Conservation (phyloP, 2,888 invertebrate genomes). For the Tenthredo scrophulariae region DNA sequence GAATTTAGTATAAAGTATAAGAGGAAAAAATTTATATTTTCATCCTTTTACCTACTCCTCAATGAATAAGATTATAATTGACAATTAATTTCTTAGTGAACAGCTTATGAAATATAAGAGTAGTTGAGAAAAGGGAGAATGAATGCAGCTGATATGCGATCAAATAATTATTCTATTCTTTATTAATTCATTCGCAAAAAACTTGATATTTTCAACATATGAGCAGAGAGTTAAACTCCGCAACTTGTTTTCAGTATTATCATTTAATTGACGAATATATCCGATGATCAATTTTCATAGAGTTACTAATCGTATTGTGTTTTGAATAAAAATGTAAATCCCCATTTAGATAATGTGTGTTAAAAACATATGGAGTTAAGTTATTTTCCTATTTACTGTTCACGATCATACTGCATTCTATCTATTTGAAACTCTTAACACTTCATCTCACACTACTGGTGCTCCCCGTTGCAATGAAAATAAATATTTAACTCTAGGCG, state of each 20-base stretch:
- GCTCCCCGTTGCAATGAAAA: slow-evolving; percentile 44
- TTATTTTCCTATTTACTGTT: slow-evolving; percentile 48
- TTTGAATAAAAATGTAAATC: slow-evolving; percentile 28
- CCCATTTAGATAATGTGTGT: slow-evolving; percentile 37
- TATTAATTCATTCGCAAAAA: not conserved
- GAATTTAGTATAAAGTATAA: not conserved
- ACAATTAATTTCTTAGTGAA: not conserved
- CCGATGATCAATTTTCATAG: slow-evolving; percentile 3
- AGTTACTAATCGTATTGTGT: slow-evolving; percentile 37
- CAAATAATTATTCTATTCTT: not conserved
- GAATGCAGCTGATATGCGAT: not conserved
- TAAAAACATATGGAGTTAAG: slow-evolving; percentile 37
- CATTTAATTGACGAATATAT: not conserved
- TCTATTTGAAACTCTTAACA: slow-evolving; percentile 27
- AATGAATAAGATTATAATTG: slow-evolving; percentile 20
- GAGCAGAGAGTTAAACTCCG: not conserved
- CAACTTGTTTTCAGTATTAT: slow-evolving; percentile 25
- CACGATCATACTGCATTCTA: slow-evolving; percentile 31
- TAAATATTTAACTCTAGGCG: not conserved
- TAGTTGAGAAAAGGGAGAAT: not conserved
- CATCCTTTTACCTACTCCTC: slow-evolving; percentile 13
- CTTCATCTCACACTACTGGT: slow-evolving; percentile 41
- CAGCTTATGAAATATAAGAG: not conserved
- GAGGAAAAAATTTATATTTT: slow-evolving; percentile 21
- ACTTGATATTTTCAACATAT: not conserved